These are phyloP conservation scores for Drosophila eohydei DNA, from an alignment of 2,888 invertebrate species.

Conservation along the genomic window DNA sequence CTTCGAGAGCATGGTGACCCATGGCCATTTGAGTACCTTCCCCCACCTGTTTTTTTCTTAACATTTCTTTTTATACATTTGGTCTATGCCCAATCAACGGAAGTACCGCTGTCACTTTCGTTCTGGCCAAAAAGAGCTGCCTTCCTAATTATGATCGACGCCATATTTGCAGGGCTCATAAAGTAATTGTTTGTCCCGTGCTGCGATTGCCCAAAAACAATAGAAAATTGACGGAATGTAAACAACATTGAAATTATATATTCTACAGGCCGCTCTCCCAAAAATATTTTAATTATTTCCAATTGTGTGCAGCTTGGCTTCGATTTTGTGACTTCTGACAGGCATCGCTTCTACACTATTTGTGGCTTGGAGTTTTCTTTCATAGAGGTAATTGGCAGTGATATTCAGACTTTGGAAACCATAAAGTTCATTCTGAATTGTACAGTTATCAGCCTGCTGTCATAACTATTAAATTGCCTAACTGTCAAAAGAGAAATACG, in stretches of 20 bases:
- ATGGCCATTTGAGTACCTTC: slow-evolving; percentile 20
- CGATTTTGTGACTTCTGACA: slow-evolving; percentile 49
- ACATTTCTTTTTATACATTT: background rate
- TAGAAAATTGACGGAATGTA: slow-evolving; percentile 16
- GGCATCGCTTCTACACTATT: slow-evolving; percentile 18
- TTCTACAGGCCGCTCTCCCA: slow-evolving; percentile 46
- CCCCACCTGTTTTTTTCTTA: slow-evolving; percentile 13
- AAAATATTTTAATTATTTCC: slow-evolving; percentile 79
- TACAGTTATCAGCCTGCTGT: background rate
- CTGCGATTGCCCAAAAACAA: slow-evolving; percentile 27
- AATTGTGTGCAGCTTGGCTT: slow-evolving; percentile 44
- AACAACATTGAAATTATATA: slow-evolving; percentile 63
- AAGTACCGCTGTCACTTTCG: slow-evolving; percentile 74
- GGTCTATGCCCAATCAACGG: slow-evolving; percentile 39
- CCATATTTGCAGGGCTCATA: slow-evolving; percentile 52
- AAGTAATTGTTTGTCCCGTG: slow-evolving; percentile 62
- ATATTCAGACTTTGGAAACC: background rate
- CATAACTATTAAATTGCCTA: background rate
- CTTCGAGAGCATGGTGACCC: slow-evolving; percentile 9
- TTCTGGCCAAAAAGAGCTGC: slow-evolving; percentile 43
- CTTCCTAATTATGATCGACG: slow-evolving; percentile 54
- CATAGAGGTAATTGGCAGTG: background rate
- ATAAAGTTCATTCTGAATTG: background rate
- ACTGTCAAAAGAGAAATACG: background rate
- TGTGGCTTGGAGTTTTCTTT: background rate